These are phyloP conservation scores for Sisor rabdophorus DNA, from an alignment of 2,113 vertebrate species.

Conservation along the genomic window DNA sequence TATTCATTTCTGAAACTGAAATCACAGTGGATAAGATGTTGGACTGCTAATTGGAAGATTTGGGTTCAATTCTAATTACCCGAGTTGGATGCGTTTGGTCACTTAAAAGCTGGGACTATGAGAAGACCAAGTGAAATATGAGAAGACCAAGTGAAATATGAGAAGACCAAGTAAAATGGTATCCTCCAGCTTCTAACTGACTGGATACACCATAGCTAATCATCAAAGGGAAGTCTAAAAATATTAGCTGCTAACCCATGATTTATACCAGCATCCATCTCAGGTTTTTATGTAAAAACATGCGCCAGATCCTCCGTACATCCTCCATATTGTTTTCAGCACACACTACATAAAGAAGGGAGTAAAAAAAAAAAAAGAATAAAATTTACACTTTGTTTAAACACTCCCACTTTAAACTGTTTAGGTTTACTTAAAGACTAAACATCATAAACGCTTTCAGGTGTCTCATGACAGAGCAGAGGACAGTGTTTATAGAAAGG, in stretches of 20 bases:
- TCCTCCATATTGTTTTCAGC: neutral
- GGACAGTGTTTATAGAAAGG: constrained; percentile 54
- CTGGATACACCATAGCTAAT: no score
- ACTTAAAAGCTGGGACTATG: no score
- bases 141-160: no score
- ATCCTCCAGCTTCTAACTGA: no score
- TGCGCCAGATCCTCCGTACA: neutral
- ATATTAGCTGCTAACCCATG: no score
- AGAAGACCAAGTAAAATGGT: no score
- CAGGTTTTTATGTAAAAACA: neutral
- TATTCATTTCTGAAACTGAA: neutral
- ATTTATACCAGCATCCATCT: neutral
- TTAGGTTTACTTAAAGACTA: constrained; percentile 22
- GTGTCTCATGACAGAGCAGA: constrained; percentile 34
- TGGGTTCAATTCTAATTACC: no score
- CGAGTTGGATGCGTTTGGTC: no score
- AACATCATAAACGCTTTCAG: constrained; percentile 37
- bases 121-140: no score
- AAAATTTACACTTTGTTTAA: constrained; percentile 30
- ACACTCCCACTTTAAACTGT: constrained; percentile 8
- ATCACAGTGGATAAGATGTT: no score
- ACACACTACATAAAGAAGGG: neutral
- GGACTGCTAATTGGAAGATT: no score
- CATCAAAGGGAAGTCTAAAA: no score
- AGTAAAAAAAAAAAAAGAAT: neutral